phyloP scores from a whole-genome alignment of 2,888 invertebrate genomes.

The Stegana nigrithorax region DNA sequence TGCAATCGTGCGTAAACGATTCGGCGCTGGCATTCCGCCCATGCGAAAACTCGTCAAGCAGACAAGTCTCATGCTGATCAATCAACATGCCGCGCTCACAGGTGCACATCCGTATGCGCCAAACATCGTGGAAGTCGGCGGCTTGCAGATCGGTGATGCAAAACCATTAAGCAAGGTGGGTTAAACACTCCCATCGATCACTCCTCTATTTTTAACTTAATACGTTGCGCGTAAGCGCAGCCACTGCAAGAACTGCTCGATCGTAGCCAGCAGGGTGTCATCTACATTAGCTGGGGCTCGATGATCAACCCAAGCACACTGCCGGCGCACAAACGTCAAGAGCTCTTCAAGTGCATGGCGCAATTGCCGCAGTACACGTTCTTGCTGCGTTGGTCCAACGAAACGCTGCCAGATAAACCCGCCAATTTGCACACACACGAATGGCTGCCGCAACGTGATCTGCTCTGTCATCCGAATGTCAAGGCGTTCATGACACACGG shows the following conservation, averaged over 20 bases:
- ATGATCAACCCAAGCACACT: slow-evolving; percentile 74
- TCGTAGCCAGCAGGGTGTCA: slow-evolving; percentile 68
- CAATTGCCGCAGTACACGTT: slow-evolving; percentile 71
- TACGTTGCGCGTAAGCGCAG: too few species aligned
- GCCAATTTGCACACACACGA: slow-evolving; percentile 73
- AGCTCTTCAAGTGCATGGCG: slow-evolving; percentile 69
- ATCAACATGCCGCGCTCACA: slow-evolving; percentile 70
- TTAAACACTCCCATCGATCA: slow-evolving; percentile 44
- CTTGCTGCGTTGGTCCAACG: slow-evolving; percentile 77
- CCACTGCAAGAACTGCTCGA: slow-evolving; percentile 27
- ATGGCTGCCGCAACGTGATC: slow-evolving; percentile 79
- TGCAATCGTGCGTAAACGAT: slow-evolving; percentile 64
- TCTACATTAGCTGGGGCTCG: slow-evolving; percentile 79
- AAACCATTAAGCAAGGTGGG: slow-evolving; percentile 55
- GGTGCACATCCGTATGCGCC: slow-evolving; percentile 68
- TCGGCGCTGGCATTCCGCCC: slow-evolving; percentile 68
- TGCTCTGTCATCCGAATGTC: slow-evolving; percentile 78
- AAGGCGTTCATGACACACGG: slow-evolving; percentile 78
- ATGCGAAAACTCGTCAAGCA: slow-evolving; percentile 67
- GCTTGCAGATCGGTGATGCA: slow-evolving; percentile 66
- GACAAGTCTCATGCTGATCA: slow-evolving; percentile 67
- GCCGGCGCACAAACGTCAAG: slow-evolving; percentile 70
- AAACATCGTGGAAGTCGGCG: slow-evolving; percentile 71
- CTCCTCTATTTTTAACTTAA: slow-evolving; percentile 67
- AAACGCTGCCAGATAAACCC: slow-evolving; percentile 71